Evolutionary conservation across 2,888 invertebrate species (phyloP).

Genomic region (Taphrorychus bicolor): DNA sequence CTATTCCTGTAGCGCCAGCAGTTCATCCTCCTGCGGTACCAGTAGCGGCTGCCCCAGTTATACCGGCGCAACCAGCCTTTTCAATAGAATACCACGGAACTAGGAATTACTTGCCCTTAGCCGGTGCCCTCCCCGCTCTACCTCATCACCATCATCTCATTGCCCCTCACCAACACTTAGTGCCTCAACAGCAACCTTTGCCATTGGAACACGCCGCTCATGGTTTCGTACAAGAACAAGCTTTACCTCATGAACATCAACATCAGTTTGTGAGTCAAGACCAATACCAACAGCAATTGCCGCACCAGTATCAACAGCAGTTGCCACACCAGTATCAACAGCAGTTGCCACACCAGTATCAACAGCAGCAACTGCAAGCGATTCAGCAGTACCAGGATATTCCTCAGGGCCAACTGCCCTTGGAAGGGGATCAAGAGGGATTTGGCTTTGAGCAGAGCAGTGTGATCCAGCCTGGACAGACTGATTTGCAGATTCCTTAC

Average conservation of each 20-base stretch:
- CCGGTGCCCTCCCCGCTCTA: constrained; percentile 31
- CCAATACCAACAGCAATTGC: constrained; percentile 19
- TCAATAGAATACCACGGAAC: constrained; percentile 45
- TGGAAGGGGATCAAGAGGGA: constrained; percentile 34
- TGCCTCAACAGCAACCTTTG: constrained; percentile 5
- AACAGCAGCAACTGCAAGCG: constrained; percentile 27
- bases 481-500: constrained; percentile 53
- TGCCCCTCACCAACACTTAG: constrained; percentile 3
- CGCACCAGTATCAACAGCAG: constrained; percentile 9
- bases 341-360: constrained; percentile 28
- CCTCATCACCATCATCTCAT: constrained; percentile 9
- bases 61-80: constrained; percentile 29
- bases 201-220: constrained; percentile 19
- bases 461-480: constrained; percentile 53
- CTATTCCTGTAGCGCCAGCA: constrained; percentile 12
- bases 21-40: background rate
- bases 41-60: too few relatives aligned
- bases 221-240: constrained; percentile 14
- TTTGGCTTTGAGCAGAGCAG: constrained; percentile 31
- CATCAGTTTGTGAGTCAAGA: constrained; percentile 12
- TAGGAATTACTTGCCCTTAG: constrained; percentile 41
- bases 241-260: constrained; percentile 5
- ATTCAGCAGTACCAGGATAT: constrained; percentile 34
- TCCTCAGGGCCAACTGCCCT: constrained; percentile 43
- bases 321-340: constrained; percentile 19